Evolutionary conservation across 2,797 vertebrate genomes (phyloP), one percentile per base, ranked within the genome.

Genomic region (Protosalanx chinensis): DNA sequence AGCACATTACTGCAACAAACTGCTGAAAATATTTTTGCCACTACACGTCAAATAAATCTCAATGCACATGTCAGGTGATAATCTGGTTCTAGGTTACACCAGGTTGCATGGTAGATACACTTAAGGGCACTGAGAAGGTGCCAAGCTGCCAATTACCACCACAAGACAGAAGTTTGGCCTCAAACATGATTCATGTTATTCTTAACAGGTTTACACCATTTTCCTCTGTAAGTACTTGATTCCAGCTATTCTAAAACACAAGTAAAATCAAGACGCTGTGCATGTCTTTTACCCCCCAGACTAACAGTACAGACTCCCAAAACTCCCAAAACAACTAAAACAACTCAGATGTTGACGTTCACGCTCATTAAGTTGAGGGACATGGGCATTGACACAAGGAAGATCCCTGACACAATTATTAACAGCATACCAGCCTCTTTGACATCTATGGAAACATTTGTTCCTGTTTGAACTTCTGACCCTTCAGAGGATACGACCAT

Each of bases 181-280:
- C 37, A 33, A 56, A 62, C 41, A 35, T 23, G 16, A 4, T 66
- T 73, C 32, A 13, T 27, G 37, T 67, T 16, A 20, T 64, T 18
- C 72, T 29, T 61, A 64, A 72, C 81, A 98, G 95, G 92, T 98
- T 79, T 93, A 93, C 77, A 91, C 94, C 5, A 81, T 96, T 82
- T 90, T 93, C 71, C 85, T 95, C 49, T 94, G 96, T 81, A 93
- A 74, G 83, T 93, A 33, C 89, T 94, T 1, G 93, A 95, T 74
- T 86, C 91, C 97, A 27, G 96, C 95, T 4, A 27, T 97, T 73
- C 87, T 98, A 75, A 95, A 94, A 81, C 92, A 95, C 88, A 97
- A 96, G 86, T 59, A 91, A 90, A 79, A 91, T 97, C 79, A 94
- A 56, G 91, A 93, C 95, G 53, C 90, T 94, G 70, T 95, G 95